Conservation (phyloP, 1,140 invertebrate genomes). For the Leptopilina boulardi region DNA sequence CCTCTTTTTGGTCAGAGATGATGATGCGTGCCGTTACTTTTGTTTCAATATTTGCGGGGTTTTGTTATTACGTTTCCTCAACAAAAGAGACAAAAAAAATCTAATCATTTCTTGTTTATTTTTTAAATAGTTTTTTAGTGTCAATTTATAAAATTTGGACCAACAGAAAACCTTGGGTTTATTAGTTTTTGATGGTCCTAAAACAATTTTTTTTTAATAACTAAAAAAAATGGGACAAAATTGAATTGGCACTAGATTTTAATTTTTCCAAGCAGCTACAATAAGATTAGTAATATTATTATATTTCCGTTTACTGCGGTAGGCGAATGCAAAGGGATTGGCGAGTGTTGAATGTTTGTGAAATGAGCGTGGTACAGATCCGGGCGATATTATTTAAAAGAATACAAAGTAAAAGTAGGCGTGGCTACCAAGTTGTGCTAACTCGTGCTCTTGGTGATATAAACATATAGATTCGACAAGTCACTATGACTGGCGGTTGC, state of each 20-base stretch:
- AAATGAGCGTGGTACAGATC: constrained; percentile 60
- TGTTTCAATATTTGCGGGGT: constrained; percentile 26
- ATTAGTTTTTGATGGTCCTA: no score
- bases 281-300: not conserved
- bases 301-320: constrained; percentile 7
- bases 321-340: constrained; percentile 32
- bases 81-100: not conserved
- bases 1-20: constrained; percentile 10
- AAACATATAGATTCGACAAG: constrained; percentile 23
- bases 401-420: constrained; percentile 69
- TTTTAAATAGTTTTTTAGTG: no score
- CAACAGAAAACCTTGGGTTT: no score
- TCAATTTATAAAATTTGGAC: no score
- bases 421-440: constrained; percentile 53
- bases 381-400: constrained; percentile 67
- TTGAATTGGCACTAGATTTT: not conserved
- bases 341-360: constrained; percentile 60
- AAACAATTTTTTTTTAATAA: no score
- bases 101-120: no score
- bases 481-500: not conserved
- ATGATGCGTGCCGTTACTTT: constrained; percentile 26
- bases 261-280: no score
- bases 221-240: no score
- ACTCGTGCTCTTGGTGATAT: constrained; percentile 33
- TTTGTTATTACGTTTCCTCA: constrained; percentile 16